phyloP scores from a whole-genome alignment of 2,888 invertebrate genomes.

The Eupithecia centaureata region DNA sequence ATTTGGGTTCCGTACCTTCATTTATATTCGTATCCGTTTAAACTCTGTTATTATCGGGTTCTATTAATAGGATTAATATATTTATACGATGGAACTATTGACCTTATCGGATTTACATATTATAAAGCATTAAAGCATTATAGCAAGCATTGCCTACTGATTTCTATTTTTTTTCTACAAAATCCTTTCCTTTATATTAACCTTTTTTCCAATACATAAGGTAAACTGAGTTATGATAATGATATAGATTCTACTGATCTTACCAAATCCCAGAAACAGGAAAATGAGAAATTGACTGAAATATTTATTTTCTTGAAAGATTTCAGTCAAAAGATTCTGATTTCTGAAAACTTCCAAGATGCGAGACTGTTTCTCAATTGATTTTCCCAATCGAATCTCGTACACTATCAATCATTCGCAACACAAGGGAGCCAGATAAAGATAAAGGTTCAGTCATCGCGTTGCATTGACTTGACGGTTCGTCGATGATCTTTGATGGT shows the following conservation, averaged over 20 bases:
- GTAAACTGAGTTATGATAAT: background rate
- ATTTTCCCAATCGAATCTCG: background rate
- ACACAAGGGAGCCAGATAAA: background rate
- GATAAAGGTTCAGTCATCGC: background rate
- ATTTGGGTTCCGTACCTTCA: background rate
- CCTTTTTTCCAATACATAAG: background rate
- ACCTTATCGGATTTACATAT: background rate
- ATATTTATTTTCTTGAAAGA: no score
- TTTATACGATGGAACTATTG: background rate
- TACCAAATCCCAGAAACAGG: no score
- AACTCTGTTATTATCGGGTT: background rate
- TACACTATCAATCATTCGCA: background rate
- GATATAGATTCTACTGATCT: background rate
- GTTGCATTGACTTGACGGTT: slow-evolving; percentile 11
- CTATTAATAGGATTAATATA: background rate
- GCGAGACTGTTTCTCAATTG: background rate
- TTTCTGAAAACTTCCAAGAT: background rate
- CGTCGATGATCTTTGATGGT: slow-evolving; percentile 24
- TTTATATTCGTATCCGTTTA: slow-evolving; percentile 7
- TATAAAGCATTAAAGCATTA: no score
- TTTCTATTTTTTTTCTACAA: no score
- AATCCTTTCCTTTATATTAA: no score
- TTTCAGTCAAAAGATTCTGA: background rate
- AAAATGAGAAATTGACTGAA: no score
- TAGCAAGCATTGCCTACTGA: no score